Conservation (phyloP, 1,140 invertebrate species). For the Bombus difficillimus region DNA sequence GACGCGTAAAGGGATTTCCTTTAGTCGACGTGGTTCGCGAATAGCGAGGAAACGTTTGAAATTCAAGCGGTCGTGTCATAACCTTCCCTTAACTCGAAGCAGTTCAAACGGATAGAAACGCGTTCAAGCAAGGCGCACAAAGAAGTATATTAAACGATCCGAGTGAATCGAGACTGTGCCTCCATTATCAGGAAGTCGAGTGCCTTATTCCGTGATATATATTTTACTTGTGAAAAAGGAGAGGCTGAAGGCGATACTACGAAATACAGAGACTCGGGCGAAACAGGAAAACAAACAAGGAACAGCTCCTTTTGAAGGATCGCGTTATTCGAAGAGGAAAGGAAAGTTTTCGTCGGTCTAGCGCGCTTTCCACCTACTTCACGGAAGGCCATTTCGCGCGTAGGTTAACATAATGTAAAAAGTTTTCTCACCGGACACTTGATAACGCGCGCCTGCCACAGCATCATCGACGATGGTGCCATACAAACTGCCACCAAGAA, state of each 20-base stretch:
- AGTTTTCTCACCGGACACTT: conserved; percentile 45
- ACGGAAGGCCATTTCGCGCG: conserved; percentile 60
- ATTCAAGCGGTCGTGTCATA: conserved; percentile 9
- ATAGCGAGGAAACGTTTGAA: neutral
- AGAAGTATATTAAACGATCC: conserved; percentile 28
- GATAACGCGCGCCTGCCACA: conserved; percentile 38
- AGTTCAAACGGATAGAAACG: neutral
- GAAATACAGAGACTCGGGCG: neutral
- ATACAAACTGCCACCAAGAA: neutral
- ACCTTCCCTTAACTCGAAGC: neutral
- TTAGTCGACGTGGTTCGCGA: too few species aligned
- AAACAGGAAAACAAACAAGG: conserved; percentile 25
- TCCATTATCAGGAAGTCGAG: neutral
- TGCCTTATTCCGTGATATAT: neutral
- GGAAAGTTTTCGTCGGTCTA: conserved; percentile 30
- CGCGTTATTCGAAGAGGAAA: neutral
- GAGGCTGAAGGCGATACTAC: neutral
- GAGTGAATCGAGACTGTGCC: neutral
- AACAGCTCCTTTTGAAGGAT: conserved; percentile 30
- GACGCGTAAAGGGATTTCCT: conserved; percentile 16
- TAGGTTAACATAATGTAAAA: conserved; percentile 69
- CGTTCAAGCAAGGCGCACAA: neutral
- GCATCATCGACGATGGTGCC: too few species aligned
- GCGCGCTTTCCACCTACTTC: neutral
- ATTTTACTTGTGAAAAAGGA: neutral